Conservation (phyloP, 2,888 invertebrate genomes). For the Phengaris alcon region DNA sequence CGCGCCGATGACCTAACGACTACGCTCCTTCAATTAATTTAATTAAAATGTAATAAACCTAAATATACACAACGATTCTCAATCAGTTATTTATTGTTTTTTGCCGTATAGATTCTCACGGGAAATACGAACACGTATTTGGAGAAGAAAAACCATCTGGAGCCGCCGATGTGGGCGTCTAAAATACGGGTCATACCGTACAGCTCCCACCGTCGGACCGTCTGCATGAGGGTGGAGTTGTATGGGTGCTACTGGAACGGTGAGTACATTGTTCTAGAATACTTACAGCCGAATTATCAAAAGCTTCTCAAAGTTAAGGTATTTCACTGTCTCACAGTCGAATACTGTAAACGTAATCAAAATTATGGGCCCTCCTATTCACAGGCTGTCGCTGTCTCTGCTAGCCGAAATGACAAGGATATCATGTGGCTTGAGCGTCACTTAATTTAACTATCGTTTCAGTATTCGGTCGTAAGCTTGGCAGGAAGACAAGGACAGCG, state of each 20-base stretch:
- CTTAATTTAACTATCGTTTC: no score
- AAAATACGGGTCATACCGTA: conserved; percentile 91
- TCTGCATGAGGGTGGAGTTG: conserved; percentile 94
- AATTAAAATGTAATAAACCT: neutral
- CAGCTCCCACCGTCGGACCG: conserved; percentile 89
- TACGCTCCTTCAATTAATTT: neutral
- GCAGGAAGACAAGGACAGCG: no score
- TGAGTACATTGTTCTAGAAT: conserved; percentile 55
- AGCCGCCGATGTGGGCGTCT: conserved; percentile 91
- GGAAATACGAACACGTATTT: conserved; percentile 94
- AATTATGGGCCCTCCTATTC: no score
- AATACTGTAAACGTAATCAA: no score
- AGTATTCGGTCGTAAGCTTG: no score
- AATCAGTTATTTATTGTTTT: neutral
- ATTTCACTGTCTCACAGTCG: no score
- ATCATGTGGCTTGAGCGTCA: no score
- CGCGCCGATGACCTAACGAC: neutral
- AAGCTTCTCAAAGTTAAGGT: no score
- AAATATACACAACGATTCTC: neutral
- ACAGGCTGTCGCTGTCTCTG: no score
- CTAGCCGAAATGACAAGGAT: no score
- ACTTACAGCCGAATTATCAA: neutral
- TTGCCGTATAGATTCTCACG: conserved; percentile 82
- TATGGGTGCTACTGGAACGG: conserved; percentile 93
- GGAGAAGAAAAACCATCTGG: conserved; percentile 86